Base-by-base conservation (phyloP, 2,888 invertebrate species). In the Pyrochroa serraticornis region DNA sequence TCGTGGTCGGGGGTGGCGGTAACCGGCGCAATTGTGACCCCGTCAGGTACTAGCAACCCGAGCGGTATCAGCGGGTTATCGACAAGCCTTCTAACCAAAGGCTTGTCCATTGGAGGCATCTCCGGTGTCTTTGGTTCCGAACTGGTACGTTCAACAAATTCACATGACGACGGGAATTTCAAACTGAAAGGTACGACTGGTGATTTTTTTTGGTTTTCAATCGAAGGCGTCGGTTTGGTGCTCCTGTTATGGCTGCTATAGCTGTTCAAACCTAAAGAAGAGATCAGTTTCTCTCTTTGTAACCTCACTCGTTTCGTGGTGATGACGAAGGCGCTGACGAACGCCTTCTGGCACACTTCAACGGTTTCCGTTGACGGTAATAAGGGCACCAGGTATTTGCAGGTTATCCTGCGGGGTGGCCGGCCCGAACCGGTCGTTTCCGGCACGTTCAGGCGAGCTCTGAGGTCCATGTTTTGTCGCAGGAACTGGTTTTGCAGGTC, bases 281-380 rank as follows among this genome's bases (percentile, higher is more conserved):
- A 76, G 57, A 82, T 82, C 30, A 82, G 75, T 69, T 81, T 81
- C 64, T 83, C 83, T 38, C 83, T 72, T 66, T 82, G 82, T 34
- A 82, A 70, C 48, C 82, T 72, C 9, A 83, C 82, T 53, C 83
- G 71, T 70, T 83, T 83, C 55, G 83, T 83, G 38, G 83, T 83
- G 65, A 83, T 82, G 38, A 82, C 81, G 70, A 82, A 83, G 32
- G 82, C 79, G 71, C 82, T 82, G 67, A 82, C 82, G 69, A 83
- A 83, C 34, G 83, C 83, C 67, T 82, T 82, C 67, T 83, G 82
- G 67, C 83, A 83, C 33, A 83, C 82, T 67, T 82, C 82, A 9
- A 81, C 77, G 52, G 67, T 75, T 37, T 74, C 71, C 54, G 64
- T 65, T 49, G 67, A 67, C 42, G 73, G 73, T 62, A 77, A 66